Evolutionary conservation across 2,797 vertebrate species (phyloP), one percentile per base, ranked within the genome.

Genomic region (Phylloscopus collybita): DNA sequence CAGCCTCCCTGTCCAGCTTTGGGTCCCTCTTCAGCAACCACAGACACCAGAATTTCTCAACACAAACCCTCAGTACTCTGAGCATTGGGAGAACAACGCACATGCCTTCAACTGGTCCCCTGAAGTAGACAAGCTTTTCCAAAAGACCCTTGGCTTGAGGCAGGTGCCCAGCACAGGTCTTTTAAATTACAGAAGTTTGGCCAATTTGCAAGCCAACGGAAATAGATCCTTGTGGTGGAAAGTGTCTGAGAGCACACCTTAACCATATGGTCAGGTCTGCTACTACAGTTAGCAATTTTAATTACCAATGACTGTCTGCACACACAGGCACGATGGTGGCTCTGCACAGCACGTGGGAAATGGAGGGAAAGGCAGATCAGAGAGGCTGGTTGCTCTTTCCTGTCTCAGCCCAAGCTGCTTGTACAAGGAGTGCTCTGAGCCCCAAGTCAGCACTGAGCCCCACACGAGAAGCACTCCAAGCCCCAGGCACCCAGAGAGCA

Each of bases 381-480:
- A 57, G 16, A 47, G 44, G 29, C 26, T 5, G 32, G 19, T 3
- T 44, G 64, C 30, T 54, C 30, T 5, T 13, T 26, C 23, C 65
- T 49, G 61, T 27, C 34, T 9, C 26, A 73, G 64, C 47, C 47
- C 79, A 27, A n/a, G 32, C 56, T 1, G 20, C 73, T 61, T 1
- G 2, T 36, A 38, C 3, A 5, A 18, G 20, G 47, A 67, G 27
- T 1, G 4, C 34, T 26, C 80, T 5, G 9, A 78, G 64, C 27
- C 80, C 42, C 50, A 5, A 2, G 67, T 11, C 45, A 34, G 30
- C 5, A 1, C 0, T 0, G 5, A 61, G 61, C n/a, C 66, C 32
- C 0, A 0, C 54, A 34, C 0, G 2, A 67, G 45, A 11, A 56
- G 32, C 1, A 0, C 32, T 25, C 53, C 34, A 4, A 61, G 42